Percentiles rank a stretch among this genome's conserved stretches.
These are phyloP conservation scores for Sphaerodactylus townsendi DNA, from an alignment of 2,113 vertebrate genomes.

Conservation along the genomic window DNA sequence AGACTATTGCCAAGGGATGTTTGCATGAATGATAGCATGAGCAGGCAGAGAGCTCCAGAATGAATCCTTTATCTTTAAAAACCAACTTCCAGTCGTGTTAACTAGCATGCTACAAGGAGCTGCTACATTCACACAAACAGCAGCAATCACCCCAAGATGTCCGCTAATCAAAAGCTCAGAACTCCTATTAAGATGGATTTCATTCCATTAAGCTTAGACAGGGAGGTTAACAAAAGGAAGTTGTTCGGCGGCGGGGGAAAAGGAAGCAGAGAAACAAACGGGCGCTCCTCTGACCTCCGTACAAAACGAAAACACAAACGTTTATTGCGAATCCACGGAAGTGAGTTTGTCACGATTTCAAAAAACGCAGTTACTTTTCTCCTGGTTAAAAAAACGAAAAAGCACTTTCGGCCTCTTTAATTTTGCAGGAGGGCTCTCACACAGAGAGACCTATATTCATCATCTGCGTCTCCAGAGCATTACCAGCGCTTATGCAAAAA, in stretches of 20 bases:
- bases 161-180: too few relatives aligned
- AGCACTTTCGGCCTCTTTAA: neutral
- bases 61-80: neutral
- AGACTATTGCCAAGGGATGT: neutral
- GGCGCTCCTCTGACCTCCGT: neutral
- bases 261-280: too few relatives aligned
- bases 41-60: neutral
- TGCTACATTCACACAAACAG: too few relatives aligned
- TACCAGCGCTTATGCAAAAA: neutral
- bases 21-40: neutral
- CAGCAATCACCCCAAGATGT: neutral
- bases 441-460: neutral
- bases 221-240: too few relatives aligned
- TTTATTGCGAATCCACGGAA: neutral
- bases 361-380: neutral
- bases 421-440: neutral
- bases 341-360: neutral
- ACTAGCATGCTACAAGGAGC: neutral
- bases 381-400: too few relatives aligned
- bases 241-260: too few relatives aligned
- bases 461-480: rapidly evolving
- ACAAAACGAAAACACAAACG: too few relatives aligned
- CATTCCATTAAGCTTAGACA: too few relatives aligned
- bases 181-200: too few relatives aligned
- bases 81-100: neutral